A percentile compares a stretch with the other conserved stretches of the same genome.
phyloP scores from a whole-genome alignment of 2,797 vertebrate species.

The Myotis vivesi region DNA sequence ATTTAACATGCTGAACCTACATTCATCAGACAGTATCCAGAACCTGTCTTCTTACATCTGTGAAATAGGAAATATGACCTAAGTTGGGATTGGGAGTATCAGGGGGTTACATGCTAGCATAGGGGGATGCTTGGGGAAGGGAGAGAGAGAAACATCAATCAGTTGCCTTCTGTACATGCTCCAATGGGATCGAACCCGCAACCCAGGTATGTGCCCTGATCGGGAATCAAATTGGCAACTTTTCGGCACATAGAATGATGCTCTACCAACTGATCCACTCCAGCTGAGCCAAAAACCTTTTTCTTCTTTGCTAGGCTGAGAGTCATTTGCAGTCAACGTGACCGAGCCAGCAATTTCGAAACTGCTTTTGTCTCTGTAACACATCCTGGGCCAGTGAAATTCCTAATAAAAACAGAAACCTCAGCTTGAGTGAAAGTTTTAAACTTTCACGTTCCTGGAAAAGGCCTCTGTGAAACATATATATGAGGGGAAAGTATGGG shows the following conservation, averaged over 20 bases:
- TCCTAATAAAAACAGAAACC: neutral
- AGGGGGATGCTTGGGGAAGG: neutral
- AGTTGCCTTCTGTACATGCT: neutral
- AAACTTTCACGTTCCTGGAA: neutral
- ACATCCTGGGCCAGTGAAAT: neutral
- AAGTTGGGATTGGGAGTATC: too few relatives aligned
- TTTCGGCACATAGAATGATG: neutral
- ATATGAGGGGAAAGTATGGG: neutral
- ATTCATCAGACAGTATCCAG: neutral
- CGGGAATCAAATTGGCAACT: neutral
- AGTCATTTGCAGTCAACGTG: neutral
- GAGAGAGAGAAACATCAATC: neutral
- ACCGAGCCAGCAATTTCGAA: conserved; percentile 7
- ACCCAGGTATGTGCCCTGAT: neutral
- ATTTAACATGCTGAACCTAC: neutral
- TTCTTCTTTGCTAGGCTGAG: neutral
- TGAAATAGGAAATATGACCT: neutral
- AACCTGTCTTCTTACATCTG: neutral
- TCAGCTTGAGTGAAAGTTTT: conserved; percentile 5
- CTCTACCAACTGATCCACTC: neutral
- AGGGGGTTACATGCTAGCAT: neutral
- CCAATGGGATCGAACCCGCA: neutral
- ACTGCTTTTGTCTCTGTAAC: neutral
- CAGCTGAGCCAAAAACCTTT: neutral
- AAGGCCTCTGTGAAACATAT: neutral